Evolutionary conservation across 2,797 vertebrate genomes (phyloP).

Genomic region (Siniperca scherzeri): DNA sequence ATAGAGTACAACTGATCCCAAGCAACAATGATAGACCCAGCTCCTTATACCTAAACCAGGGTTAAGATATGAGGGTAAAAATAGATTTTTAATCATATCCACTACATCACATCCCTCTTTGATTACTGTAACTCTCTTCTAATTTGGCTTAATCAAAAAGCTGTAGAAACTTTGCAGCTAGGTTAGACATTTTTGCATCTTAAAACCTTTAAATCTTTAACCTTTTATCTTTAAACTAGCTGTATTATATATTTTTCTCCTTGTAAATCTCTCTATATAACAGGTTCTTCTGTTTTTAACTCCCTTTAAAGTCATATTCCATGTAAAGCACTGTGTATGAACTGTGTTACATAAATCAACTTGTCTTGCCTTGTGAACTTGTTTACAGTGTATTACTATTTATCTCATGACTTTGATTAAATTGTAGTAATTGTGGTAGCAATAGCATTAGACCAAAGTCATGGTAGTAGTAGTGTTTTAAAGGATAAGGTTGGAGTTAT

Average conservation of each 20-base stretch:
- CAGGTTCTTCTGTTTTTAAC: neutral
- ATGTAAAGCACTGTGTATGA: neutral
- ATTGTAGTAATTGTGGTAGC: too few species aligned
- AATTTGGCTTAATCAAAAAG: neutral
- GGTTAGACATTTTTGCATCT: neutral
- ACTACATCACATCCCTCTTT: neutral
- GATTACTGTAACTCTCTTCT: too few species aligned
- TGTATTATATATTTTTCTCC: neutral
- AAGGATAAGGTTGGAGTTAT: too few species aligned
- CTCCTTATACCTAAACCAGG: conserved; percentile 27
- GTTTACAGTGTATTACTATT: too few species aligned
- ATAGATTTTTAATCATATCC: neutral
- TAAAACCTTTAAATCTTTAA: too few species aligned
- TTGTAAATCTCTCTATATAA: neutral
- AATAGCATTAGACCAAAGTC: too few species aligned
- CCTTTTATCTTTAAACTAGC: neutral
- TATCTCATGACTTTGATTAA: too few species aligned
- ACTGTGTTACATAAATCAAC: neutral
- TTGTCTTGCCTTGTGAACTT: neutral
- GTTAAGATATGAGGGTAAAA: neutral
- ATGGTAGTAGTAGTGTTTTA: too few species aligned
- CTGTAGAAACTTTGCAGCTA: neutral
- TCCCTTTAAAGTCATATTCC: too few species aligned
- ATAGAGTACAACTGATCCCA: neutral
- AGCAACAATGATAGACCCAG: neutral